Base-by-base conservation (phyloP, 2,888 invertebrate species). In the Uropetala carovei region DNA sequence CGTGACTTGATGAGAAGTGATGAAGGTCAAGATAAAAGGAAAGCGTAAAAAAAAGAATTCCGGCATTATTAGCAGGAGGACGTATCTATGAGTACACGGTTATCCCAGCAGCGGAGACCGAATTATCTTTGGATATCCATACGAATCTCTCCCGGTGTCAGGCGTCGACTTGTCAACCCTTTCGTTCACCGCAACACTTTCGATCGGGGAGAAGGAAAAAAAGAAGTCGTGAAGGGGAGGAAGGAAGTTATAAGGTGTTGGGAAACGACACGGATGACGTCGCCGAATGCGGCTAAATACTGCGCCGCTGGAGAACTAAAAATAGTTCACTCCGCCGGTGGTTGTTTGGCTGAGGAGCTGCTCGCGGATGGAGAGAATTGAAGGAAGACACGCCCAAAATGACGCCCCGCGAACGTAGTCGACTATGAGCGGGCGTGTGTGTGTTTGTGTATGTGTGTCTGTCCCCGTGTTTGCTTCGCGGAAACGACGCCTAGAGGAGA, bases 261-360 rank as follows among this genome's bases (percentile, higher is more conserved):
- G 43, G 43, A 43, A 43, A 3, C 5, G 43, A 43, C 43, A 43
- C 43, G 75, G 27, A 75, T 75, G 75, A 75, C 75, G 75, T 75
- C 75, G 75, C 13, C 75, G 27, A 27, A 75, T 75, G 75, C 75
- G 75, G 75, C 75, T 75, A 75, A 75, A 75, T 75, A 75, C 75
- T 75, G 75, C 75, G 75, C 75, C 75, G 75, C 75, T 22, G 27
- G 27, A 13, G 22, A 27, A 27, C 75, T 75, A 75, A 75, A 75
- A 27, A 75, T 75, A 75, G 75, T 75, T 13, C 75, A 3, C 13
- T 13, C 11, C 13, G 75, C 22, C 27, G 22, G 22, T 27, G 75
- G 75, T 75, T 75, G 75, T 22, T 75, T 75, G 75, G 22, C 75
- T 22, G 22, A 75, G 22, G 75, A 27, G 75, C 75, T 75, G 75